Base-by-base conservation (phyloP, 2,797 vertebrate genomes). In the Alca torda region DNA sequence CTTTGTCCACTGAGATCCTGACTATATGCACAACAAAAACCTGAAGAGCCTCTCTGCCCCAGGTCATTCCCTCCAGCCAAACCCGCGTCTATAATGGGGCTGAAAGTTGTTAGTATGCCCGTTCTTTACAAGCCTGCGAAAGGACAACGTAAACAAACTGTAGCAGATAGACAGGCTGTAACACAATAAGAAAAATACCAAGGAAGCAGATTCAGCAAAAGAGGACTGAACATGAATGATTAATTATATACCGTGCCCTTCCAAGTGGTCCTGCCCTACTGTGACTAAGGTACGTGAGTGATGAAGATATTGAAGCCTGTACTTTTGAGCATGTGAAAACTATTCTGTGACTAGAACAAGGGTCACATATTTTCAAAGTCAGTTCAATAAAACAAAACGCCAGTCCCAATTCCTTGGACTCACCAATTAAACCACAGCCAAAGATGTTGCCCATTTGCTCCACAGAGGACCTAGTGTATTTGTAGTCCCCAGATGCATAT, bases 381-480 rank as follows among this genome's bases (percentile, higher is more conserved):
- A 89, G 56, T 33, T 87, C 81, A 93, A 83, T 84, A 85, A 87
- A 94, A 78, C 25, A 64, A 74, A 95, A 83, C 0, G 0, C 28
- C 50, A 54, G 45, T 37, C 67, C 48, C 11, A 23, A 4, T 75
- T 92, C 37, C 61, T 93, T 39, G 41, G 50, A 53, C 37, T 25
- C 37, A 45, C 70, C 79, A 85, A 61, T 92, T 92, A 80, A 74
- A 78, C 61, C 26, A 37, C 64, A 50, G 61, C 30, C 82, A 92
- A 84, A 95, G 83, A 60, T 57, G 24, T 75, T 82, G 23, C 23
- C 67, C 35, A 13, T 48, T 85, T 89, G n/a, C 59, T 46, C 91
- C 64, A 89, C 87, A 93, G 91, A 74, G 12, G n/a, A 86, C 33
- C 50, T 70, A 83, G 68, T 92, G 85, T 93, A 82, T 87, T 70